These are phyloP conservation scores for Torymus texanus DNA, from an alignment of 2,888 invertebrate species.

Conservation along the genomic window DNA sequence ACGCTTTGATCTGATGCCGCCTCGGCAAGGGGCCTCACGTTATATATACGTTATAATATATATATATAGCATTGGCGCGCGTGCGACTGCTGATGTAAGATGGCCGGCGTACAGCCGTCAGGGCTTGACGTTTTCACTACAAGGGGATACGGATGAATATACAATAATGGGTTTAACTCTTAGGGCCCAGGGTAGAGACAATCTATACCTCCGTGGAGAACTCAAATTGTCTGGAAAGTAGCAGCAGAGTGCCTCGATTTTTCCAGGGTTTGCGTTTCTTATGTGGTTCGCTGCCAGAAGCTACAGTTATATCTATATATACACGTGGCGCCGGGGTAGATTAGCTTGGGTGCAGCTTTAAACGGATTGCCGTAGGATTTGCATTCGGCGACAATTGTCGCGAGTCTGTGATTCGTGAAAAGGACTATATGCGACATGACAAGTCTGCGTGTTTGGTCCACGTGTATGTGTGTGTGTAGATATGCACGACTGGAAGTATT, in stretches of 20 bases:
- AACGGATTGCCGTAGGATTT: conserved; percentile 31
- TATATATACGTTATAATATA: too few species aligned
- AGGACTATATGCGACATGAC: neutral
- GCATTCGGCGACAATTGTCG: conserved; percentile 1
- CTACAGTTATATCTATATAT: too few species aligned
- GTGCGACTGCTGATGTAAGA: conserved; percentile 21
- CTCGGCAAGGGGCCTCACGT: neutral
- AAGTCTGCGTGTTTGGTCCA: neutral
- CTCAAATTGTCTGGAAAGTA: conserved; percentile 71
- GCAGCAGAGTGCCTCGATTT: conserved; percentile 40
- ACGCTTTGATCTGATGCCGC: conserved; percentile 34
- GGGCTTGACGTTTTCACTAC: conserved; percentile 24
- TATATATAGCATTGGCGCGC: too few species aligned
- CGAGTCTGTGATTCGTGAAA: conserved; percentile 25
- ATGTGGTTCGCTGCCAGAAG: neutral
- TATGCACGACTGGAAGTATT: neutral
- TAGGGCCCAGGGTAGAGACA: conserved; percentile 56
- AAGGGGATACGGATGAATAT: conserved; percentile 54
- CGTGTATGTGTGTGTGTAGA: too few species aligned
- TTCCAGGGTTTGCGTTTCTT: conserved; percentile 3
- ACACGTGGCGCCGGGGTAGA: neutral
- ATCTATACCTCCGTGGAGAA: conserved; percentile 59
- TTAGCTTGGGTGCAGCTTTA: conserved; percentile 23
- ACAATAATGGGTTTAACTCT: conserved; percentile 72
- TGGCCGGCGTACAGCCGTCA: neutral